These are phyloP conservation scores for Equus quagga DNA, from an alignment of 2,113 vertebrate genomes.

Conservation along the genomic window DNA sequence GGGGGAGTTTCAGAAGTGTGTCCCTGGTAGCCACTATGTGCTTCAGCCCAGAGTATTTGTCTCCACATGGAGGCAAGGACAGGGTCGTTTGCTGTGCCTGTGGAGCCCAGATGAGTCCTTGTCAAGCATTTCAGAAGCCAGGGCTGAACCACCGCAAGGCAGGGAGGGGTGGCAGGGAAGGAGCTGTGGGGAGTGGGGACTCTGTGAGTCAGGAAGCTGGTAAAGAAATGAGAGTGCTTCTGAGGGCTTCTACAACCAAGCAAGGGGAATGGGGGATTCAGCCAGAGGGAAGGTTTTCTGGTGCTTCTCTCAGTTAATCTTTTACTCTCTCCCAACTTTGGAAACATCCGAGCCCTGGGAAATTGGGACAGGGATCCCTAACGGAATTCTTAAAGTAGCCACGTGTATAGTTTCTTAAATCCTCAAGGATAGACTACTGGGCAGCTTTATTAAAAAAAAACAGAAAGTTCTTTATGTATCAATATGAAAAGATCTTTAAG, in stretches of 20 bases:
- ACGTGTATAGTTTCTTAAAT: neutral
- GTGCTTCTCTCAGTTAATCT: neutral
- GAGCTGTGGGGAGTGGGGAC: neutral
- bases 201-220: neutral
- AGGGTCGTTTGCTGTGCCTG: neutral
- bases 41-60: neutral
- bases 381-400: neutral
- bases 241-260: neutral
- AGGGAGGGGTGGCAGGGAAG: neutral
- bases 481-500: constrained; percentile 11
- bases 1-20: neutral
- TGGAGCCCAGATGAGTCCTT: neutral
- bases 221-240: neutral
- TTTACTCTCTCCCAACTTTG: neutral
- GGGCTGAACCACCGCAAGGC: neutral
- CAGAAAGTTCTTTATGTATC: neutral
- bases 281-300: neutral
- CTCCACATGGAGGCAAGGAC: neutral
- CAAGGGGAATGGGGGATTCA: neutral
- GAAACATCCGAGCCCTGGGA: neutral
- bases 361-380: neutral
- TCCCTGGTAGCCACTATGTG: neutral
- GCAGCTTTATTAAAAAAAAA: neutral
- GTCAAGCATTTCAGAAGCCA: neutral
- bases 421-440: neutral